A percentile compares a stretch with the other conserved stretches of the same genome.
These are phyloP conservation scores for Tetranychus urticae DNA, from an alignment of 1,140 invertebrate species.

Conservation along the genomic window DNA sequence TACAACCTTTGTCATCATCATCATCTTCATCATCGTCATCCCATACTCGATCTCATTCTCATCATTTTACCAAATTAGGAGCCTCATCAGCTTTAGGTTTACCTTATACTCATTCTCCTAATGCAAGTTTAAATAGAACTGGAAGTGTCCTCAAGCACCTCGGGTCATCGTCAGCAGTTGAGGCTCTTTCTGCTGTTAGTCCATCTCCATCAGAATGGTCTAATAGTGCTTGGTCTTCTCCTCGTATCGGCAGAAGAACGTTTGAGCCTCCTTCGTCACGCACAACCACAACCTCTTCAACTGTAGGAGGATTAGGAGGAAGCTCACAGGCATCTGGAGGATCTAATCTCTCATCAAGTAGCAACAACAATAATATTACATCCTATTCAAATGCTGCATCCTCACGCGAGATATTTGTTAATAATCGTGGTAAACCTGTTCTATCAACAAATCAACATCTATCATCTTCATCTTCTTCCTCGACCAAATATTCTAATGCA, in stretches of 20 bases:
- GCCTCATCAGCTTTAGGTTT: constrained; percentile 1
- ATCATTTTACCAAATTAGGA: too few relatives aligned
- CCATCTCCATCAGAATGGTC: neutral
- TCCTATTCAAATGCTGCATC: too few relatives aligned
- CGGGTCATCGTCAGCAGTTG: too few relatives aligned
- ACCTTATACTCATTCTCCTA: neutral
- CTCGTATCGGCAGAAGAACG: neutral
- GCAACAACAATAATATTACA: neutral
- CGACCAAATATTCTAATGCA: neutral
- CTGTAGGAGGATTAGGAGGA: too few relatives aligned
- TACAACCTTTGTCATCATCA: neutral
- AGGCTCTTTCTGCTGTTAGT: too few relatives aligned
- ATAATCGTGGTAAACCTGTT: neutral
- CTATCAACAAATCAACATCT: too few relatives aligned
- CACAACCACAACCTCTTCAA: too few relatives aligned
- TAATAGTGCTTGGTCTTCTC: neutral
- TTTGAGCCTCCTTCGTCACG: neutral
- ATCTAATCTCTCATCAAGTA: neutral
- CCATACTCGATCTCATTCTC: constrained; percentile 8
- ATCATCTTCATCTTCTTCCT: too few relatives aligned
- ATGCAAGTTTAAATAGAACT: too few relatives aligned
- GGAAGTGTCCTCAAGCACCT: too few relatives aligned
- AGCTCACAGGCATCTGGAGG: neutral
- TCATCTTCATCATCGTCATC: neutral
- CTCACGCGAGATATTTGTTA: neutral